These are phyloP conservation scores for Linyphia triangularis DNA, from an alignment of 2,888 invertebrate genomes.

Conservation along the genomic window DNA sequence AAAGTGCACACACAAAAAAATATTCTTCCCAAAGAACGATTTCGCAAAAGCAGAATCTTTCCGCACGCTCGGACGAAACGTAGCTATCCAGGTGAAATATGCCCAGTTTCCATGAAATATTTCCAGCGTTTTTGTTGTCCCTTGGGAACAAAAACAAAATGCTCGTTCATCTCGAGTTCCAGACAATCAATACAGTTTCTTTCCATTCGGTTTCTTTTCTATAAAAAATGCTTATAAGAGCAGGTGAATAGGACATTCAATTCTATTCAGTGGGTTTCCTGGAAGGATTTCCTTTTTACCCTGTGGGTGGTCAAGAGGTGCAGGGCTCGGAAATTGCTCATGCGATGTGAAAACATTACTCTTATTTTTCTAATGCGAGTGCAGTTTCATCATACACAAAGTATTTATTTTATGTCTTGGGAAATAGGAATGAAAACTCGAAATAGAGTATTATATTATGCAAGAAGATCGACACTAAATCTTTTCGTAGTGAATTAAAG, in stretches of 20 bases:
- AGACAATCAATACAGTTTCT: background rate
- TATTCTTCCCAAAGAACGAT: background rate
- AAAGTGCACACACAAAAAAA: too few relatives aligned
- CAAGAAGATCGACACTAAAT: too few relatives aligned
- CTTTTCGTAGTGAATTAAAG: too few relatives aligned
- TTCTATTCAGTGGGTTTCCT: background rate
- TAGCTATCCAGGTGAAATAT: constrained; percentile 7
- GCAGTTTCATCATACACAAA: background rate
- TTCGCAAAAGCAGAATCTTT: background rate
- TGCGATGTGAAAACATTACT: background rate
- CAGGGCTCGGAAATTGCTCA: background rate
- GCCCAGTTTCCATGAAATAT: background rate
- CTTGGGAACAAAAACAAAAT: constrained; percentile 24
- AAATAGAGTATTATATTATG: too few relatives aligned
- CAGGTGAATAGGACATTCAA: constrained; percentile 21
- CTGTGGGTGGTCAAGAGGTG: background rate
- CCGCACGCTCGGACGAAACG: background rate
- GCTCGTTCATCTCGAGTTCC: background rate
- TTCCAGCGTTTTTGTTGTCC: constrained; percentile 9
- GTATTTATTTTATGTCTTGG: background rate
- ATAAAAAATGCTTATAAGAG: background rate
- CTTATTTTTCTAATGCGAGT: background rate
- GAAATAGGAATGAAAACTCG: background rate
- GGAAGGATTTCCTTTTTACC: background rate
- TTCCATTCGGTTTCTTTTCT: background rate